Base-by-base conservation (phyloP, 1,140 invertebrate genomes). In the Mya arenaria region DNA sequence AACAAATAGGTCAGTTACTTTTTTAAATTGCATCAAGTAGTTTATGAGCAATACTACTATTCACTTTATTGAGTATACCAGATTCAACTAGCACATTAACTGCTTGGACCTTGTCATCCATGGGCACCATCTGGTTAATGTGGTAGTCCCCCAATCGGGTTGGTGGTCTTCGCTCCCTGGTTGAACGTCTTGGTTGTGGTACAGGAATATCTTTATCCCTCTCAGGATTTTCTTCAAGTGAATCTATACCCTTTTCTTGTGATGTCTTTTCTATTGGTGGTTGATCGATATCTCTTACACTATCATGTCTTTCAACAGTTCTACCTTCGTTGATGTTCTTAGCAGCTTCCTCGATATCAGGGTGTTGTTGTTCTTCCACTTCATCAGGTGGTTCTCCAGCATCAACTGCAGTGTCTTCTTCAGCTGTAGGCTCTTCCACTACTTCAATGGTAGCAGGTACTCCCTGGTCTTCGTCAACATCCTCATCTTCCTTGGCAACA, bases 81-180 rank as follows among this genome's bases (percentile, higher is more conserved):
- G 65, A 68, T 19, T 28, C 32, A 25, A 68, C 39, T 28, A 68
- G 4, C 19, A n/a, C 19, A 37, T 68, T 23, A n/a, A 68, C 32
- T 68, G 65, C 37, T 36, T 68, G 2, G 28, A 68, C 32, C 34
- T 36, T 36, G 37, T 28, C 23, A 41, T 36, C 37, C 15, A 36
- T 19, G 32, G 65, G 65, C 37, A 37, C 37, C 19, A 17, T n/a
- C 13, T 17, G 19, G n/a, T 68, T 37, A 28, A 68, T 68, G 5
- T 68, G 65, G 37, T 68, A 68, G n/a, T 68, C 65, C 37, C 39
- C 28, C 32, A 36, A 68, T 28, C 65, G 23, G 1, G 15, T 19
- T 68, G 65, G 65, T 4, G 32, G 19, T 68, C 37, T 4, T 34
- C 19, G 32, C 32, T 34, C 37, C 3, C 65, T 68, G 37, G 19